Conservation (phyloP, 92 coral and sea anemone species). For the Meandrina meandrites region DNA sequence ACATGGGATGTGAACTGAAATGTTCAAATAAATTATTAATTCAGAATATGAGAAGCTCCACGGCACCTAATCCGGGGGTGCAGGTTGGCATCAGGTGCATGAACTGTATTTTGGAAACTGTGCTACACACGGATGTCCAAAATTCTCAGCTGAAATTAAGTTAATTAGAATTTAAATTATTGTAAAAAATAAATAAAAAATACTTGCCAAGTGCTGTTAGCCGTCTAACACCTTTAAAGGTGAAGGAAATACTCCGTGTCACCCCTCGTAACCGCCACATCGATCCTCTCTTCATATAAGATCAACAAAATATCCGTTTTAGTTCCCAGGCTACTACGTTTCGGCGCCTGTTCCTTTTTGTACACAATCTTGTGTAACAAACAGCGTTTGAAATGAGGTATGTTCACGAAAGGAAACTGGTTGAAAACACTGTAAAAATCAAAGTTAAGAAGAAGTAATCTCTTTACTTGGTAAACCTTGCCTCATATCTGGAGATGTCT, state of each 20-base stretch:
- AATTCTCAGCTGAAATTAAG: not conserved
- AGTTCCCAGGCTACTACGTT: slow-evolving; percentile 16
- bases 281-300: not conserved
- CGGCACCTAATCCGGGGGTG: not conserved
- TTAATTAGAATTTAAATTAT: not conserved
- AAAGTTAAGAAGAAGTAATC: not conserved
- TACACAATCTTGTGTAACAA: not conserved
- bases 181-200: not conserved
- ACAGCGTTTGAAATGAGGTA: slow-evolving; percentile 2
- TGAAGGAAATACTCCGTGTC: not conserved
- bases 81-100: not conserved
- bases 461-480: not conserved
- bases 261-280: slow-evolving; percentile 9
- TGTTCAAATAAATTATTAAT: no score
- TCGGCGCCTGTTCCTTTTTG: not conserved
- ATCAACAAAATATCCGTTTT: not conserved
- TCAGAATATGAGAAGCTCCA: not conserved
- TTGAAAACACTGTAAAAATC: slow-evolving; percentile 14
- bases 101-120: not conserved
- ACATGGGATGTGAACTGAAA: no score
- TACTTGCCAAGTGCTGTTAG: slow-evolving; percentile 2
- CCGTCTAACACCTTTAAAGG: slow-evolving; percentile 23
- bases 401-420: not conserved
- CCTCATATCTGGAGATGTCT: not conserved
- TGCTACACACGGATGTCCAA: not conserved